phyloP scores from a whole-genome alignment of 2,113 vertebrate genomes.

The Carettochelys insculpta region DNA sequence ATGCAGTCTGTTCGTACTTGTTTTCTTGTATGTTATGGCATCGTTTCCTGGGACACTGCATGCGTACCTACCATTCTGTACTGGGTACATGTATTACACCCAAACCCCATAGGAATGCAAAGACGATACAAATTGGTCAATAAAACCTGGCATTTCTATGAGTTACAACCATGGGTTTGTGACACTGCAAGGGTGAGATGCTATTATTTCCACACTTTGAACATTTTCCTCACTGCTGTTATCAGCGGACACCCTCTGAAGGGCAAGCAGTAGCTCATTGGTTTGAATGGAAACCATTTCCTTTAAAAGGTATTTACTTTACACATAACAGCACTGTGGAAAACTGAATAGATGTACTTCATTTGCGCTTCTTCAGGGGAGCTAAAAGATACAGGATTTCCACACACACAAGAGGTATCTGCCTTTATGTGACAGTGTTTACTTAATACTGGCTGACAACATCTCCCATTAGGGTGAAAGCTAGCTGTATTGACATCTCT shows the following conservation, averaged over 20 bases:
- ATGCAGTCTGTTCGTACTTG: background rate
- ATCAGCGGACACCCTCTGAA: background rate
- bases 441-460: no score
- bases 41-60: background rate
- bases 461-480: background rate
- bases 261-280: background rate
- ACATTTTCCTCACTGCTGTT: background rate
- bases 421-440: no score
- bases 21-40: background rate
- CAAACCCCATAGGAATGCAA: background rate
- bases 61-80: background rate
- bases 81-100: background rate
- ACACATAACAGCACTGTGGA: background rate
- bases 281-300: background rate
- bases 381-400: background rate
- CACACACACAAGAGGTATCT: background rate
- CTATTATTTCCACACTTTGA: background rate
- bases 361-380: background rate
- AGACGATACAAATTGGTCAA: background rate
- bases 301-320: background rate
- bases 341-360: background rate
- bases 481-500: background rate
- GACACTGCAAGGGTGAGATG: background rate
- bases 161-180: background rate
- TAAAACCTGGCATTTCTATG: background rate